Percentiles rank a stretch among this genome's conserved stretches.
These are phyloP conservation scores for Mustela nigripes DNA, from an alignment of 2,113 vertebrate species.

Conservation along the genomic window DNA sequence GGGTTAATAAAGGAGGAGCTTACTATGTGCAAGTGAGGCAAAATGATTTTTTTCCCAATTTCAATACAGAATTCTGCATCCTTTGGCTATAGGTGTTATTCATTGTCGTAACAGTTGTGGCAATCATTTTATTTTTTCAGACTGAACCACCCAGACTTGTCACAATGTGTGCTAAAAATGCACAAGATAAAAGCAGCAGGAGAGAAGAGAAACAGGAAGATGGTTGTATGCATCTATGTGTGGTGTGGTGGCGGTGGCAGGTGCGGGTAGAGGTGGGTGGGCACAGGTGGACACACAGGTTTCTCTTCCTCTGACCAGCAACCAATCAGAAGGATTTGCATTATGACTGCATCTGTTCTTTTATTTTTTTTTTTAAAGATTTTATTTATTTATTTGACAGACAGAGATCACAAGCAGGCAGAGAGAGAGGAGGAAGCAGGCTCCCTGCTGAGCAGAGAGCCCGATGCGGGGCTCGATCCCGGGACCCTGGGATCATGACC, in stretches of 20 bases:
- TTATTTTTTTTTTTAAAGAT: neutral
- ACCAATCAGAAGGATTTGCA: neutral
- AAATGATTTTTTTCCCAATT: neutral
- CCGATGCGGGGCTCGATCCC: too few relatives aligned
- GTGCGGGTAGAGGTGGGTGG: rapidly evolving
- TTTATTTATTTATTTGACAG: too few relatives aligned
- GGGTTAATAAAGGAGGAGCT: neutral
- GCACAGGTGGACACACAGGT: neutral
- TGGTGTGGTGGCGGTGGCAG: neutral
- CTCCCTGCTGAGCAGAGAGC: too few relatives aligned
- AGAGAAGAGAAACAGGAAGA: neutral
- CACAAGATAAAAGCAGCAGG: neutral
- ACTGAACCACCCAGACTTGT: neutral
- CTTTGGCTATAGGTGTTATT: neutral
- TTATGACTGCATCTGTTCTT: neutral
- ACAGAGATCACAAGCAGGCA: too few relatives aligned
- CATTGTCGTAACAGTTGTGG: neutral
- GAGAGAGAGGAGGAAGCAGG: too few relatives aligned
- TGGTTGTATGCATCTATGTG: neutral
- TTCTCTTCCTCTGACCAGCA: neutral
- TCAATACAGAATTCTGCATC: neutral
- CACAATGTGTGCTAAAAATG: neutral
- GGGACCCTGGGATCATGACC: too few relatives aligned
- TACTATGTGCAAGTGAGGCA: neutral
- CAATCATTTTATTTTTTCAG: neutral